Percentiles rank a stretch among this genome's conserved stretches.
Evolutionary conservation across 2,888 invertebrate species (phyloP).

Genomic region (Spodoptera picta): DNA sequence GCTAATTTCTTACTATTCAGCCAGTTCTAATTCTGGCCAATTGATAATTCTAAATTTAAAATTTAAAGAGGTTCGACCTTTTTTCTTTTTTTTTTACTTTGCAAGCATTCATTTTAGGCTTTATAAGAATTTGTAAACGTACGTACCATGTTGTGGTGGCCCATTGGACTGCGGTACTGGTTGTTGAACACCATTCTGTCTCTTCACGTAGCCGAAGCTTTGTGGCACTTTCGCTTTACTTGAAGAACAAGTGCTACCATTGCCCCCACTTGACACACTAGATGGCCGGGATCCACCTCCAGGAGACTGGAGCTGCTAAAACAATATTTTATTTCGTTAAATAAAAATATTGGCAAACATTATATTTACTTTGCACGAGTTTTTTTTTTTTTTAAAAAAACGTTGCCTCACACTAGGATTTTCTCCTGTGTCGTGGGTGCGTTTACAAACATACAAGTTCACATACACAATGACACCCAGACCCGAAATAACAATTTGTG

Average conservation of each 20-base stretch:
- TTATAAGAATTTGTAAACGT: conserved; percentile 52
- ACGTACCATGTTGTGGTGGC: conserved; percentile 78
- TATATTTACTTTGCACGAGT: not conserved
- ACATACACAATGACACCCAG: too few species aligned
- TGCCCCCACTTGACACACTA: conserved; percentile 85
- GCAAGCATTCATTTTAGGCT: not conserved
- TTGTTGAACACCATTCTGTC: conserved; percentile 90
- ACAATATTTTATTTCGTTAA: not conserved
- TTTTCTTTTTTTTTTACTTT: not conserved
- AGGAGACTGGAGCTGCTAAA: conserved; percentile 81
- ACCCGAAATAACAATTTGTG: too few species aligned
- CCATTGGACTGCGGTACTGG: conserved; percentile 78
- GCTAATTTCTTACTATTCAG: not conserved
- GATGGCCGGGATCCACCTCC: conserved; percentile 84
- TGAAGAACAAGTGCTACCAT: conserved; percentile 87
- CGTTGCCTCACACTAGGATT: too few species aligned
- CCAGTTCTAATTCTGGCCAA: not conserved
- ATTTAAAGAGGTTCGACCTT: not conserved
- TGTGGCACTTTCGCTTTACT: conserved; percentile 93
- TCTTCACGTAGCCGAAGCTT: conserved; percentile 95
- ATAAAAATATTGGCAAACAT: not conserved
- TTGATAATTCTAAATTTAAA: conserved; percentile 3
- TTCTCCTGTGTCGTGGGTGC: too few species aligned
- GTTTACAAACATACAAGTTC: too few species aligned
- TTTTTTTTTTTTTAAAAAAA: too few species aligned